Percentiles rank a stretch among this genome's conserved stretches.
Conservation (phyloP, 2,888 invertebrate species). For the Nomada ruficornis region DNA sequence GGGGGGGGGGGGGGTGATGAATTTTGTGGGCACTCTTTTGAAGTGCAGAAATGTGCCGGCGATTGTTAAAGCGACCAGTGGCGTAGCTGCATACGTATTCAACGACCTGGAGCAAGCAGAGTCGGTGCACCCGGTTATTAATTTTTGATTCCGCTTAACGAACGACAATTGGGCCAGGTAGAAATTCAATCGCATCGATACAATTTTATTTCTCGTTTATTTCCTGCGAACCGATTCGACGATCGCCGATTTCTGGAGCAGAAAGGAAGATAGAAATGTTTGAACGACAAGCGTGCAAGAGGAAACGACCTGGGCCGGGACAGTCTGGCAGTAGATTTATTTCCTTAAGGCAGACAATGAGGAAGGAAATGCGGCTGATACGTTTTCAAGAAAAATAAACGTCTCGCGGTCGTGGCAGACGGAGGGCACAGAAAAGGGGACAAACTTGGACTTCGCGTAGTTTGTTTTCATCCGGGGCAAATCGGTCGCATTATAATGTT, state of each 20-base stretch:
- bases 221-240: background rate
- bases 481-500: conserved; percentile 67
- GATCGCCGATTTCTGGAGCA: background rate
- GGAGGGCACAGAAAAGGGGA: conserved; percentile 45
- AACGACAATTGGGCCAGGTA: too few species aligned
- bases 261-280: conserved; percentile 19
- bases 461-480: conserved; percentile 71
- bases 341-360: conserved; percentile 79
- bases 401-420: conserved; percentile 53
- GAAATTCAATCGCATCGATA: background rate
- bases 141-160: too few species aligned
- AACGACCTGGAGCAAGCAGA: too few species aligned
- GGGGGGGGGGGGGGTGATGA: too few species aligned
- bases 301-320: conserved; percentile 61
- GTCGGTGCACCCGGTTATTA: too few species aligned
- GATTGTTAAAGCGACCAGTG: too few species aligned
- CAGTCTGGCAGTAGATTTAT: conserved; percentile 73
- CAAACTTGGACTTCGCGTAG: conserved; percentile 62
- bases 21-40: too few species aligned
- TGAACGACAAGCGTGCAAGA: conserved; percentile 40
- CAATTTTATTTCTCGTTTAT: background rate
- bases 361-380: conserved; percentile 79
- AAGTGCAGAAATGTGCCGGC: too few species aligned
- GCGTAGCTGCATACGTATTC: too few species aligned
- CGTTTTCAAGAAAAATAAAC: conserved; percentile 80